Base-by-base conservation (phyloP, 2,113 vertebrate genomes). In the Geothlypis trichas region DNA sequence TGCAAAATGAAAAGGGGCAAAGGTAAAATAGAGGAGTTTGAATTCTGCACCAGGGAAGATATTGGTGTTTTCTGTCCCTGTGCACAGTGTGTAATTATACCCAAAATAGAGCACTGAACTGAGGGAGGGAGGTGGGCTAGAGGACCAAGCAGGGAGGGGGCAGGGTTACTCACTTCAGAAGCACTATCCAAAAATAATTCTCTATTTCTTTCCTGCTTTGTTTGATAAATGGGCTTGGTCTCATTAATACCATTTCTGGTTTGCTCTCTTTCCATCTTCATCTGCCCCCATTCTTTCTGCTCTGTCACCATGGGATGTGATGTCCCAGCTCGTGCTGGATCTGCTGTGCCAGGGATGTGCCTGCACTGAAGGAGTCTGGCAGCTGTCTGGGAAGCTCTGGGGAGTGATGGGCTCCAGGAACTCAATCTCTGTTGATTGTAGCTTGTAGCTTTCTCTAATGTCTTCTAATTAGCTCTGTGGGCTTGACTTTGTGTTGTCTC, bases 51-150 rank as follows among this genome's bases (percentile, higher is more conserved):
- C 15, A 51, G 91, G 46, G 74, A 96, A 91, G 89, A 94, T 96
- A 72, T 75, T 72, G 68, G 92, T 93, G 71, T 86, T 55, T 93
- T 96, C 49, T 93, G 79, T 94, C 76, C 46, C 87, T 90, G 57
- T 83, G 63, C 87, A 65, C 2, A 57, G 58, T 69, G 76, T 96
- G 88, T 97, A 97, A 97, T 97, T 97, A 97, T 95, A 95, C 91
- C 93, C 65, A 88, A 96, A 97, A 97, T 96, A 97, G 96, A 97
- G 92, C 96, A 92, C 23, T 83, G 94, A 96, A 88, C 85, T 1
- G 31, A 86, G 74, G 90, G 85, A 91, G 66, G 87, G 75, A 95
- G 89, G 74, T 90, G 80, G 77, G 87, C 82, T 68, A 77, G 41
- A 88, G 83, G 89, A 78, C 67, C 74, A 61, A 74, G 80, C 26